Evolutionary conservation across 1,140 invertebrate species (phyloP).

Genomic region (Wiebesia pumilae): DNA sequence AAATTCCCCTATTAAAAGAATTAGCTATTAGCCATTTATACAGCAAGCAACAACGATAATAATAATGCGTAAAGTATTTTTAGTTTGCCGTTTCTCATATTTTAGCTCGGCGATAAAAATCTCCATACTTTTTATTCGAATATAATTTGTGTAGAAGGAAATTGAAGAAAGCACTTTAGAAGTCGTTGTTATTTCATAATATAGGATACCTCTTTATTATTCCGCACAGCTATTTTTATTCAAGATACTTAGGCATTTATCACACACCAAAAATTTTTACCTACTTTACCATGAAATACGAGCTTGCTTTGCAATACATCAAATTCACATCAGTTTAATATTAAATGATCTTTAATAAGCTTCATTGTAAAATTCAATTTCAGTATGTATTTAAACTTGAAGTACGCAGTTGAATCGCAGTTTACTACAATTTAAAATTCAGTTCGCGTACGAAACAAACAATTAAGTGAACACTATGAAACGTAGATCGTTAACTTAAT

Average conservation of each 20-base stretch:
- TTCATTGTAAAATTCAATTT: background rate
- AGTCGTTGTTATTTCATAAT: background rate
- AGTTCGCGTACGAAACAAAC: background rate
- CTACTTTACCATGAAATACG: background rate
- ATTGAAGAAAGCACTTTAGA: background rate
- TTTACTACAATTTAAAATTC: slow-evolving; percentile 5
- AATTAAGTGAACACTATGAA: background rate
- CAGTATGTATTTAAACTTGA: background rate
- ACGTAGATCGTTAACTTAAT: background rate
- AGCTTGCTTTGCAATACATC: background rate
- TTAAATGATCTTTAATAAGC: slow-evolving; percentile 1
- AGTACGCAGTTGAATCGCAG: background rate
- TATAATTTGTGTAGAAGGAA: background rate
- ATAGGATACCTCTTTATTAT: background rate
- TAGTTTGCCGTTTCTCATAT: too few species aligned
- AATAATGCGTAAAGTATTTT: too few species aligned
- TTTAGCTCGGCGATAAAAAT: too few species aligned
- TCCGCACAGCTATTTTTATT: background rate
- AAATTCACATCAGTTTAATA: background rate
- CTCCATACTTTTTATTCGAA: background rate
- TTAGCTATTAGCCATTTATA: too few species aligned
- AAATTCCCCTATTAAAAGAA: too few species aligned
- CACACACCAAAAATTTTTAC: background rate
- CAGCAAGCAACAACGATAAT: too few species aligned
- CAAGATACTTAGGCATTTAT: background rate